Conservation (phyloP, 2,113 vertebrate species). For the Pristiophorus japonicus region DNA sequence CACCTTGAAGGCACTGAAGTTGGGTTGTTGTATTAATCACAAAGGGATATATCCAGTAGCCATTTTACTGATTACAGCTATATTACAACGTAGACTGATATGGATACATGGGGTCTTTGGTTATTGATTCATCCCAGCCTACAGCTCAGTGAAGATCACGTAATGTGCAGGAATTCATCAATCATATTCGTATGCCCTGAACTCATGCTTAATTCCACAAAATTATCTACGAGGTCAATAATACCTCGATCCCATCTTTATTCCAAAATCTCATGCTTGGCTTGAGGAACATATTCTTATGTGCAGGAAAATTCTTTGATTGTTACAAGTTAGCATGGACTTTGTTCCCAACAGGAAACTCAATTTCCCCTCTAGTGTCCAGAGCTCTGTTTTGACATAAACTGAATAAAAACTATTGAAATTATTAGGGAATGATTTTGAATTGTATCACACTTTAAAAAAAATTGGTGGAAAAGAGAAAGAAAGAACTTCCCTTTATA, state of each 20-base stretch:
- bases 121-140: not conserved
- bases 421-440: not conserved
- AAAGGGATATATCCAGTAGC: not conserved
- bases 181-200: not conserved
- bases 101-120: not conserved
- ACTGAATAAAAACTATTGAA: not conserved
- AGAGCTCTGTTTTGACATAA: not conserved
- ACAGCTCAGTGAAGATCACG: not conserved
- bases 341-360: not conserved
- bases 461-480: not conserved
- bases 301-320: not conserved
- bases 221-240: not conserved
- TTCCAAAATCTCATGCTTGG: not conserved
- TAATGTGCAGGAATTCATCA: not conserved
- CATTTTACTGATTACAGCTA: not conserved
- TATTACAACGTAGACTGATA: not conserved
- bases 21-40: not conserved
- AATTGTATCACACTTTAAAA: not conserved
- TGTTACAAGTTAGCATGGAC: not conserved
- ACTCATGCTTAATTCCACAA: not conserved
- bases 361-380: not conserved
- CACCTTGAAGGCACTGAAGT: not conserved
- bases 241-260: not conserved
- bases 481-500: not conserved
- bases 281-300: not conserved